Evolutionary conservation across 37 sponge, comb jelly and placozoan genomes (phyloP), one percentile per base, ranked within the genome.

Genomic region (Oscarella lobularis): DNA sequence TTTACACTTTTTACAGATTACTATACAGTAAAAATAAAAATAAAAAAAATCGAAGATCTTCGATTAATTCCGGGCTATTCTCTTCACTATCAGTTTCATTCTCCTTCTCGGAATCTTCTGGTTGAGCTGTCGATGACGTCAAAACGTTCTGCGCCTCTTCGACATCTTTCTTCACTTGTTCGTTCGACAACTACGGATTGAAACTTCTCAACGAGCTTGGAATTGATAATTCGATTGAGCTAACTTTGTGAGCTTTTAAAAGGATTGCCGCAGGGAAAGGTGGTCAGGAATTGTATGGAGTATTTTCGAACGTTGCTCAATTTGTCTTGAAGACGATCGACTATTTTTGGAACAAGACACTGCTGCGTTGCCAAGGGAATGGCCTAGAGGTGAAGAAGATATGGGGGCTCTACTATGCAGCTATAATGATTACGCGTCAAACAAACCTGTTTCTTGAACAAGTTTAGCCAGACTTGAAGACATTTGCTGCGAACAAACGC

Each of bases 401-500:
- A 65, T 31, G 2, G 41, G 39, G 33, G 5, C 2, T 2, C 33
- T 71, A 34, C n/a, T 32, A 20, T 14, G 71, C 4, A 68, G 29
- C 4, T 14, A 68, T 32, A 68, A n/a, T 68, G 4, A n/a, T n/a
- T n/a, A n/a, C n/a, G n/a, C n/a, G n/a, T n/a, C n/a, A n/a, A n/a
- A n/a, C n/a, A n/a, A n/a, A 84, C 89, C 74, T 88, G 78, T 27
- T 54, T 74, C 0, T 65, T 20, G 38, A 35, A 41, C 31, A 95
- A 82, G 72, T 86, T 85, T 33, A 66, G 73, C 81, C 88, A 81
- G 34, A 95, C 82, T 70, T 95, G 92, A 0, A 95, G 79, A 3
- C 68, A 72, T 73, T 84, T 86, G 78, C 88, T 85, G 37, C 96
- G 80, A 27, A 95, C 96, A 84, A 91, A 95, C n/a, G 96, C 96